phyloP scores from a whole-genome alignment of 1,140 invertebrate species.

The Parasteatoda tepidariorum region DNA sequence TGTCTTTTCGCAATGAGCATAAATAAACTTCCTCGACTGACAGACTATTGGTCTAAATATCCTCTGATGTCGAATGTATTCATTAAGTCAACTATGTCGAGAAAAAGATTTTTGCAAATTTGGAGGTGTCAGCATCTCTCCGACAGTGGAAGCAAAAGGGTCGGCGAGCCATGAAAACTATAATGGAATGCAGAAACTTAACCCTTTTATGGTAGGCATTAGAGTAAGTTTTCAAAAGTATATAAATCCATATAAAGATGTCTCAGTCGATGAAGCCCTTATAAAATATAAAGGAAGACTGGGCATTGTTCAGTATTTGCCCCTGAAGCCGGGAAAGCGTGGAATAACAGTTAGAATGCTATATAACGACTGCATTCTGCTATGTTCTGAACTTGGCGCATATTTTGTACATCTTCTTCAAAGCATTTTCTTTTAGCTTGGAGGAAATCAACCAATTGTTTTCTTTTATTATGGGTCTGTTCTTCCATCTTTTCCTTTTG shows the following conservation, averaged over 20 bases:
- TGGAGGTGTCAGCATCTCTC: constrained; percentile 2
- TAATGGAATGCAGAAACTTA: neutral
- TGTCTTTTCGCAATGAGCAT: neutral
- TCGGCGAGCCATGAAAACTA: neutral
- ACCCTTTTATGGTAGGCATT: neutral
- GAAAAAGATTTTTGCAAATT: neutral
- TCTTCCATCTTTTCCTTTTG: too few species aligned
- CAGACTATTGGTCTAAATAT: constrained; percentile 4
- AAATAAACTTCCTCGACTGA: neutral
- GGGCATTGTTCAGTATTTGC: constrained; percentile 7
- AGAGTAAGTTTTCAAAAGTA: neutral
- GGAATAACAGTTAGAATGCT: constrained; percentile 11
- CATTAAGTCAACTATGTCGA: neutral
- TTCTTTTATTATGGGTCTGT: too few species aligned
- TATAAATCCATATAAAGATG: neutral
- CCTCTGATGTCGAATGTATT: neutral
- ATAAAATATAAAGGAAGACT: constrained; percentile 9
- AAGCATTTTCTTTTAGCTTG: too few species aligned
- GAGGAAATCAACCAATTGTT: too few species aligned
- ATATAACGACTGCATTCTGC: neutral
- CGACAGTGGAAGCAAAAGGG: neutral
- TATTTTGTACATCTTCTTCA: too few species aligned
- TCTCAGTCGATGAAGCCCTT: constrained; percentile 1
- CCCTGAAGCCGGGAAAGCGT: neutral
- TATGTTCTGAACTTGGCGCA: constrained; percentile 9